These are phyloP conservation scores for Amblyornis subalaris DNA, from an alignment of 2,113 vertebrate genomes.

Conservation along the genomic window DNA sequence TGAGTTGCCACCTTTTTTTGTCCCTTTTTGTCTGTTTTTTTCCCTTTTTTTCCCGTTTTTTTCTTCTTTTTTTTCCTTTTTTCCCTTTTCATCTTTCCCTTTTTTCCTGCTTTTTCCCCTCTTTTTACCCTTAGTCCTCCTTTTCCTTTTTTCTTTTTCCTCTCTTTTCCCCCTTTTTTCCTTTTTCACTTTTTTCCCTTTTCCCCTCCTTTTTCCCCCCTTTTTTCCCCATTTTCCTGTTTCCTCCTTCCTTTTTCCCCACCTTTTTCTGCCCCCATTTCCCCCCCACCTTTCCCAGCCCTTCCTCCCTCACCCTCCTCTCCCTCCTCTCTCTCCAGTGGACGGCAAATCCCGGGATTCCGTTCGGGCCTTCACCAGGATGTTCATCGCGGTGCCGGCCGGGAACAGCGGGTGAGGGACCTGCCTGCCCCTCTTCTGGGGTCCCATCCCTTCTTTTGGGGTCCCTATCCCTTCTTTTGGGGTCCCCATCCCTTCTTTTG, in stretches of 20 bases:
- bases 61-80: neutral
- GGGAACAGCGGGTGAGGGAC: too few relatives aligned
- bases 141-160: neutral
- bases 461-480: too few relatives aligned
- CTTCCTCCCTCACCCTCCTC: too few relatives aligned
- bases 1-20: neutral
- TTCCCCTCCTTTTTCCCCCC: neutral
- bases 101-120: neutral
- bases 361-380: too few relatives aligned
- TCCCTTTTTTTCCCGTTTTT: neutral
- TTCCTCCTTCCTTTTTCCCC: neutral
- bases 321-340: too few relatives aligned
- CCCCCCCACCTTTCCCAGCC: too few relatives aligned
- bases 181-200: neutral
- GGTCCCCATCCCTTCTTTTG: too few relatives aligned
- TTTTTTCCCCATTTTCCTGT: neutral
- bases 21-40: rapidly evolving
- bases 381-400: too few relatives aligned
- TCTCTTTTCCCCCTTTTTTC: neutral
- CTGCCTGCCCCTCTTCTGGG: too few relatives aligned
- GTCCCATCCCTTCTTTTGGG: too few relatives aligned
- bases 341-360: too few relatives aligned
- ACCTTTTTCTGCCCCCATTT: too few relatives aligned
- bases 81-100: neutral
- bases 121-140: neutral